Base-by-base conservation (phyloP, 1,140 invertebrate genomes). In the Hylyphantes graminicola region DNA sequence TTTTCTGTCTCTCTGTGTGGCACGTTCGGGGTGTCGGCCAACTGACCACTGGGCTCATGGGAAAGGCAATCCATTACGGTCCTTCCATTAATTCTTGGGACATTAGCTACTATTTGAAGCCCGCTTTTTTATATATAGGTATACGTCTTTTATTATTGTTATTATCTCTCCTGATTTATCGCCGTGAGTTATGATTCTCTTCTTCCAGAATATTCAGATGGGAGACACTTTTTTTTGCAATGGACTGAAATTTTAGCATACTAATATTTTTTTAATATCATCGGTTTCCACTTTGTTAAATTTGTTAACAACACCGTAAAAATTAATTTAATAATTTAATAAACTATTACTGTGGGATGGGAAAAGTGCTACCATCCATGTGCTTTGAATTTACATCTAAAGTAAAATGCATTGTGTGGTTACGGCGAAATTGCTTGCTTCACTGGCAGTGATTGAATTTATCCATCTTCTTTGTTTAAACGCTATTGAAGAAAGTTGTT, bases 41-140 rank as follows among this genome's bases (percentile, higher is more conserved):
- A 81, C 79, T 81, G 79, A 81, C 79, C 79, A 81, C 79, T 81
- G 79, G 79, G 54, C 79, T 81, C 79, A 81, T 81, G 79, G 79
- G 79, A 81, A 81, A 64, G 79, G 79, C 79, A 81, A 81, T 81
- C 79, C 79, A 81, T 81, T 81, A 81, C 68, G 79, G 79, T 63
- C 67, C 67, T 81, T 81, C 79, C 79, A 81, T 81, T 81, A 81
- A 81, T 81, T 81, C 79, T 81, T 81, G 67, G 79, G 79, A 81
- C 79, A 81, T 81, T 81, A 81, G 79, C 79, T 81, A 81, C 79
- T 81, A 81, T 81, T 81, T 81, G 79, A 81, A 73, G 79, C 79
- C 79, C 21, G 79, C 63, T 70, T 68, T 63, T 78, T 57, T 70
- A n/a, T n/a, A n/a, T 35, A 2, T 35, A 35, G n/a, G n/a, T 35